A percentile compares a stretch with the other conserved stretches of the same genome.
phyloP scores from a whole-genome alignment of 2,113 vertebrate species.

The Macrotis lagotis region DNA sequence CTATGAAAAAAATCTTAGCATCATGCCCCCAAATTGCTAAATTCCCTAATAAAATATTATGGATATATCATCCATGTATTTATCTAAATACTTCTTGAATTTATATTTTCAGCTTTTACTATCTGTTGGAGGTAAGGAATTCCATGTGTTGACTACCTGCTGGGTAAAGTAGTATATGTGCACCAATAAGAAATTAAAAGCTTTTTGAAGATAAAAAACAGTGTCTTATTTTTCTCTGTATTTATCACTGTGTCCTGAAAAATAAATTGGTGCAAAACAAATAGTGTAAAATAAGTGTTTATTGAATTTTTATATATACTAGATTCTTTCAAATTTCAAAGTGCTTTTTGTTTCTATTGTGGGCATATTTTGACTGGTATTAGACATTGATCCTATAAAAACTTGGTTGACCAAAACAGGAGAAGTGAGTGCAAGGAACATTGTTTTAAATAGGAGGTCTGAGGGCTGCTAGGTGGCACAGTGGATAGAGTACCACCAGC shows the following conservation, averaged over 20 bases:
- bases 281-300: not conserved
- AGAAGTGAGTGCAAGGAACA: not conserved
- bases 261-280: not conserved
- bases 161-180: not conserved
- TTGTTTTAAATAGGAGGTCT: not conserved
- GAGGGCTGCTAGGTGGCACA: too few species aligned
- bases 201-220: not conserved
- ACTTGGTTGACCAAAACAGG: not conserved
- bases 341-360: not conserved
- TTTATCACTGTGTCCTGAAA: not conserved
- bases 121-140: not conserved
- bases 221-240: not conserved
- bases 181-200: not conserved
- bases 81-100: not conserved
- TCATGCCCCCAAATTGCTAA: not conserved
- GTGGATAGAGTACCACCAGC: too few species aligned
- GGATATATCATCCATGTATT: not conserved
- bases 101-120: constrained; percentile 3
- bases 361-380: not conserved
- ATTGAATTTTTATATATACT: not conserved
- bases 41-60: not conserved
- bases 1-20: not conserved
- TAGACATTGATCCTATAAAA: not conserved
- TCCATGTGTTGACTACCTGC: not conserved
- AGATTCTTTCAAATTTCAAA: not conserved